Evolutionary conservation across 1,140 invertebrate genomes (phyloP).

Genomic region (Pseudomyrmex cubaensis): DNA sequence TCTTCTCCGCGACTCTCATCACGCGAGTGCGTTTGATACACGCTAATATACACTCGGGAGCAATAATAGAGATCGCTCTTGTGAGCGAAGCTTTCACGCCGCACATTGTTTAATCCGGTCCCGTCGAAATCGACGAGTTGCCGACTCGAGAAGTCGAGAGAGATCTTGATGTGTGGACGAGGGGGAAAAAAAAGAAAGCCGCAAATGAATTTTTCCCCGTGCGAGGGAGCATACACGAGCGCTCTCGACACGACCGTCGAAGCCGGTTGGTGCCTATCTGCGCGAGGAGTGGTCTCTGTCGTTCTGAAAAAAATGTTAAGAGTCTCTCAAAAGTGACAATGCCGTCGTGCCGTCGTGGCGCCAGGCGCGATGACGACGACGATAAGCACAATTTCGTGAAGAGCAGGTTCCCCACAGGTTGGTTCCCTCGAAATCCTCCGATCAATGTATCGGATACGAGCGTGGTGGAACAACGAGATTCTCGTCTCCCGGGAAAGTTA

Average conservation of each 20-base stretch:
- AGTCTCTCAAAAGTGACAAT: conserved; percentile 80
- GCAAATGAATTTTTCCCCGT: conserved; percentile 83
- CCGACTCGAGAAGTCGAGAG: conserved; percentile 18
- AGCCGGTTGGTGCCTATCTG: conserved; percentile 71
- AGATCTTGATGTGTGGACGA: conserved; percentile 40
- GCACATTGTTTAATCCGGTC: conserved; percentile 23
- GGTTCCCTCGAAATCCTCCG: conserved; percentile 16
- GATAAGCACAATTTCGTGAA: conserved; percentile 69
- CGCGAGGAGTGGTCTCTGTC: conserved; percentile 76
- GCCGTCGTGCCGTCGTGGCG: conserved; percentile 59
- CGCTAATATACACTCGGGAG: conserved; percentile 14
- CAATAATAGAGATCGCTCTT: conserved; percentile 40
- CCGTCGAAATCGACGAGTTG: conserved; percentile 30
- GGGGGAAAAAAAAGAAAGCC: conserved; percentile 55
- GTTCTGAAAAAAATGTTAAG: conserved; percentile 74
- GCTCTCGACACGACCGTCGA: conserved; percentile 71
- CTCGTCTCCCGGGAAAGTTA: conserved; percentile 7
- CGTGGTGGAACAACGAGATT: conserved; percentile 1
- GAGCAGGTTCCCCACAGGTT: background rate
- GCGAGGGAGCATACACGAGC: conserved; percentile 79
- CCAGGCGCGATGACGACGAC: conserved; percentile 72
- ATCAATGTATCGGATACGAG: conserved; percentile 16
- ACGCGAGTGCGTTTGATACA: background rate
- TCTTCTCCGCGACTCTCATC: background rate
- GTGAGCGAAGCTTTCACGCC: background rate